A percentile compares a stretch with the other conserved stretches of the same genome.
Conservation (phyloP, 2,888 invertebrate genomes). For the Andrena chrysosceles region DNA sequence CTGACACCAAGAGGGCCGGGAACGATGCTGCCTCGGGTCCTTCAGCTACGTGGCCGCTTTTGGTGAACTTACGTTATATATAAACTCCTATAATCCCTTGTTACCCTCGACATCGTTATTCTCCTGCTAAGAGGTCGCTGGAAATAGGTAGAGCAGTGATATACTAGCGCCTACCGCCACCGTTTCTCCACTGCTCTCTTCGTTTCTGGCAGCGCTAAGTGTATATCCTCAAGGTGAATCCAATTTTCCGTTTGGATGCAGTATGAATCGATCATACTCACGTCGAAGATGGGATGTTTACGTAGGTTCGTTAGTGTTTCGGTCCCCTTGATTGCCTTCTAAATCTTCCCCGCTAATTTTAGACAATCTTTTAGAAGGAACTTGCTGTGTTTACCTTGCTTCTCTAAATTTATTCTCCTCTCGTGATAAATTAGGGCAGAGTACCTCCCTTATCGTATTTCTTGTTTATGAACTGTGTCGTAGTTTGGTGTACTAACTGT, state of each 20-base stretch:
- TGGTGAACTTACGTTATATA: conserved; percentile 37
- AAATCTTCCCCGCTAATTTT: conserved; percentile 2
- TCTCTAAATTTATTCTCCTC: conserved; percentile 5
- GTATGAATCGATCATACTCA: not conserved
- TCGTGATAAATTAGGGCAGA: not conserved
- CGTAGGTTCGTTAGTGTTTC: not conserved
- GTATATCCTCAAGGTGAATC: not conserved
- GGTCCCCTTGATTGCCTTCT: not conserved
- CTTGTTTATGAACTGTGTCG: no score
- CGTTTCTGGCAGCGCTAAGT: not conserved
- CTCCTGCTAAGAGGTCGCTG: conserved; percentile 11
- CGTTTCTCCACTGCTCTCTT: not conserved
- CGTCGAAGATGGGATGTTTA: not conserved
- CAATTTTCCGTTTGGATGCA: not conserved
- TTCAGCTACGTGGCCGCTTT: conserved; percentile 15
- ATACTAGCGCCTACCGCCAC: conserved; percentile 1
- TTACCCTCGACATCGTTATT: conserved; percentile 43
- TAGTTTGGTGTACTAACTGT: no score
- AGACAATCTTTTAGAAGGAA: not conserved
- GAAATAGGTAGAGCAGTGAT: conserved; percentile 43
- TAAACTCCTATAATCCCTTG: conserved; percentile 43
- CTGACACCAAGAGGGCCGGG: conserved; percentile 30
- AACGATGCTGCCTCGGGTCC: conserved; percentile 4
- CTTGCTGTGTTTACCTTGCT: not conserved
- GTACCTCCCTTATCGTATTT: no score